These are phyloP conservation scores for Phylloscopus whistleri DNA, from an alignment of 2,113 vertebrate genomes.

Conservation along the genomic window DNA sequence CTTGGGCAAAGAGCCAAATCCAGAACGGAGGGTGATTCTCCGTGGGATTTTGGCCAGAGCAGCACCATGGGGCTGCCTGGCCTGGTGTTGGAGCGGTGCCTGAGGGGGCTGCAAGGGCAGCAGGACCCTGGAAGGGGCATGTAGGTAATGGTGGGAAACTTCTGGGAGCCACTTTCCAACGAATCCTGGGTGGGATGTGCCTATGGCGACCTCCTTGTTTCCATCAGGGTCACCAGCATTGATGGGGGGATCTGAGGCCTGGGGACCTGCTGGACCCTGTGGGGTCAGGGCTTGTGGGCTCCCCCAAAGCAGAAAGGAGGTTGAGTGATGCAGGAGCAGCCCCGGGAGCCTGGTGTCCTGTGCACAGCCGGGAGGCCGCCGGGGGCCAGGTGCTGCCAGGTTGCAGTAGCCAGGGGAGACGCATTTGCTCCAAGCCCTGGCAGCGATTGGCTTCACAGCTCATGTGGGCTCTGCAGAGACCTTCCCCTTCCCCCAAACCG, in stretches of 20 bases:
- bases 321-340: not conserved
- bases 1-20: not conserved
- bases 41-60: not conserved
- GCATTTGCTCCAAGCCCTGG: not conserved
- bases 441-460: not conserved
- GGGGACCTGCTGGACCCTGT: not conserved
- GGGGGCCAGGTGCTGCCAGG: not conserved
- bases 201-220: not conserved
- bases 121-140: not conserved
- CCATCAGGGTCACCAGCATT: not conserved
- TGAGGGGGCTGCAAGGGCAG: not conserved
- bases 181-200: not conserved
- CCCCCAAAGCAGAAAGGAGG: not conserved
- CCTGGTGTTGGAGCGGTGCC: rapidly evolving
- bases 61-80: not conserved
- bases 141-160: not conserved
- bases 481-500: not conserved
- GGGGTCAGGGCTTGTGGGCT: not conserved
- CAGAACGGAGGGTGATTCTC: not conserved
- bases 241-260: not conserved
- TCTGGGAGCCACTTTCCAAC: not conserved
- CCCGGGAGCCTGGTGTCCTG: not conserved
- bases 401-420: not conserved
- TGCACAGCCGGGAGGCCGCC: rapidly evolving
- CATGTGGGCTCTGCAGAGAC: not conserved